Percentiles rank a stretch among this genome's conserved stretches.
phyloP scores from a whole-genome alignment of 2,113 vertebrate species.

The mouse (Mus musculus) region DNA sequence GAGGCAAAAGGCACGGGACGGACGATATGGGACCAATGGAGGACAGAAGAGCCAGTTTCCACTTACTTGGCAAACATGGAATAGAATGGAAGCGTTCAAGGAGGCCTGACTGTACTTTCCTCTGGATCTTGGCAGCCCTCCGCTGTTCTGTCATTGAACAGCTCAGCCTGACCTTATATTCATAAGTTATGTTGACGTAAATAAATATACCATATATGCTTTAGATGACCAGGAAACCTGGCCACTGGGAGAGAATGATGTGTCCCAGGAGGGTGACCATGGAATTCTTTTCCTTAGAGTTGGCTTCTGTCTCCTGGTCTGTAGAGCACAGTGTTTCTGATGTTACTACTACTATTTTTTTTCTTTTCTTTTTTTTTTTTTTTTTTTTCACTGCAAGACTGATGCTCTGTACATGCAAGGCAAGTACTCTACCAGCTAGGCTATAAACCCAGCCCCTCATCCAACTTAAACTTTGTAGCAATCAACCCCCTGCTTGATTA shows the following conservation, averaged over 20 bases:
- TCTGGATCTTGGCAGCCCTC: slow-evolving; percentile 58
- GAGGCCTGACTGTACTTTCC: neutral
- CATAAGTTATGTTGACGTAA: slow-evolving; percentile 68
- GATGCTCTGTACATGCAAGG: neutral
- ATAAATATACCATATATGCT: slow-evolving; percentile 72
- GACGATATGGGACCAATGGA: neutral
- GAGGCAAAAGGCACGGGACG: neutral
- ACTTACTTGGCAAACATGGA: neutral
- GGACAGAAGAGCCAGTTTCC: neutral
- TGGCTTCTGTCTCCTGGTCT: neutral
- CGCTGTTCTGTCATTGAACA: slow-evolving; percentile 47
- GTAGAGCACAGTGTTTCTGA: neutral
- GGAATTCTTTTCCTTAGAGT: slow-evolving; percentile 18
- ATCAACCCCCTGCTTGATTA: neutral
- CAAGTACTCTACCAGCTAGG: neutral
- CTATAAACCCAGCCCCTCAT: neutral
- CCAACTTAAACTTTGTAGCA: slow-evolving; percentile 10
- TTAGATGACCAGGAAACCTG: slow-evolving; percentile 70
- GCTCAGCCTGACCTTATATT: slow-evolving; percentile 34
- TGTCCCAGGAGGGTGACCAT: slow-evolving; percentile 56
- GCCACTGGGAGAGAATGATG: slow-evolving; percentile 60
- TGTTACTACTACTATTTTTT: neutral
- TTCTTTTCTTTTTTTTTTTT: neutral
- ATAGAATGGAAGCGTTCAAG: neutral
- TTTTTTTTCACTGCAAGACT: neutral